Evolutionary conservation across 2,113 vertebrate species (phyloP).

Genomic region (Chiloscyllium plagiosum): DNA sequence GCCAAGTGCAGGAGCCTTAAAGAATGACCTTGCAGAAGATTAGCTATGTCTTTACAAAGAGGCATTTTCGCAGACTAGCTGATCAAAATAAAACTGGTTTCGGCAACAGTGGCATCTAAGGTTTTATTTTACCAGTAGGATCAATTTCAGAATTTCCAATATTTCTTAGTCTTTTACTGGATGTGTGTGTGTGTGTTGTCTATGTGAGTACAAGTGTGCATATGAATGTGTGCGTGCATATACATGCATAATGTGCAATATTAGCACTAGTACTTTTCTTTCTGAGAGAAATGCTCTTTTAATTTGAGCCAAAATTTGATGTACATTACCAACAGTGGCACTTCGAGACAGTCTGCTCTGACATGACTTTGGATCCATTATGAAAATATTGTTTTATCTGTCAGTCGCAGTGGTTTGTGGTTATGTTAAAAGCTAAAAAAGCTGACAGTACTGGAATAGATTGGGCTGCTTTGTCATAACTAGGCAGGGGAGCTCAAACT

Average conservation of each 20-base stretch:
- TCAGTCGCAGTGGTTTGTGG: not conserved
- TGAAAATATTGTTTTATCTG: not conserved
- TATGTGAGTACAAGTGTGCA: not conserved
- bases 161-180: not conserved
- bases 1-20: no score
- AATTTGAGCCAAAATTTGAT: not conserved
- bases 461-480: not conserved
- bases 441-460: not conserved
- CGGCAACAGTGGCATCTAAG: no score
- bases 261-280: not conserved
- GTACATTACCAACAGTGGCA: not conserved
- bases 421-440: not conserved
- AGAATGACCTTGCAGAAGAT: not conserved
- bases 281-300: not conserved
- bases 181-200: not conserved
- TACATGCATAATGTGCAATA: not conserved
- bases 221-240: not conserved
- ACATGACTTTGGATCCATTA: not conserved
- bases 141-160: no score
- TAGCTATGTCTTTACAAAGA: not conserved
- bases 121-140: not conserved
- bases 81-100: no score
- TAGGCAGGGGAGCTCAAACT: not conserved
- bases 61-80: not conserved
- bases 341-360: not conserved